A percentile compares a stretch with the other conserved stretches of the same genome.
These are phyloP conservation scores for Alligator sinensis DNA, from an alignment of 2,113 vertebrate species.

Conservation along the genomic window DNA sequence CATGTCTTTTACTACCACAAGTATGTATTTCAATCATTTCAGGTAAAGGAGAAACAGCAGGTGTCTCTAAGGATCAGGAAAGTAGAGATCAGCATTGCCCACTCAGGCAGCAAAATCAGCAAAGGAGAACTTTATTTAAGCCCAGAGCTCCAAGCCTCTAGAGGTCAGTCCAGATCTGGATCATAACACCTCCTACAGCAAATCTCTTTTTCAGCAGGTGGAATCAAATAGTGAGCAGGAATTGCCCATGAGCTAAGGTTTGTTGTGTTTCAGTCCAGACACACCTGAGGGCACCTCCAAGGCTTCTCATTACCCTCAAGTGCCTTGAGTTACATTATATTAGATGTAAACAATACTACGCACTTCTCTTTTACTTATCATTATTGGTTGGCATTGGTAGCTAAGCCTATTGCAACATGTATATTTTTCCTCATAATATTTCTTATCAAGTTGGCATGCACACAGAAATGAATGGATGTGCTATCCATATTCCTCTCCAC, in stretches of 20 bases:
- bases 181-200: neutral
- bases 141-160: neutral
- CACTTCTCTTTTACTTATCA: neutral
- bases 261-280: neutral
- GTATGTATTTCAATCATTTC: neutral
- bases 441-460: neutral
- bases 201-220: neutral
- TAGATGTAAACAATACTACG: rapidly evolving
- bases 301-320: neutral
- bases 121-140: neutral
- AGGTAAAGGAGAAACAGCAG: neutral
- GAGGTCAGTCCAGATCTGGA: neutral
- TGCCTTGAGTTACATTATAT: neutral
- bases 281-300: neutral
- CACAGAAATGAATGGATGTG: neutral
- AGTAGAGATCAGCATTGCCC: neutral
- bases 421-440: neutral
- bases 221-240: neutral
- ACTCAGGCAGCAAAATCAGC: neutral
- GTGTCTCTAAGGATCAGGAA: neutral
- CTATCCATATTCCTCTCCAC: neutral
- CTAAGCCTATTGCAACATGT: neutral
- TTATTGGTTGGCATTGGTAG: neutral
- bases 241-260: neutral
- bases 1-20: neutral